phyloP scores from a whole-genome alignment of 2,888 invertebrate species.

The Patella depressa region DNA sequence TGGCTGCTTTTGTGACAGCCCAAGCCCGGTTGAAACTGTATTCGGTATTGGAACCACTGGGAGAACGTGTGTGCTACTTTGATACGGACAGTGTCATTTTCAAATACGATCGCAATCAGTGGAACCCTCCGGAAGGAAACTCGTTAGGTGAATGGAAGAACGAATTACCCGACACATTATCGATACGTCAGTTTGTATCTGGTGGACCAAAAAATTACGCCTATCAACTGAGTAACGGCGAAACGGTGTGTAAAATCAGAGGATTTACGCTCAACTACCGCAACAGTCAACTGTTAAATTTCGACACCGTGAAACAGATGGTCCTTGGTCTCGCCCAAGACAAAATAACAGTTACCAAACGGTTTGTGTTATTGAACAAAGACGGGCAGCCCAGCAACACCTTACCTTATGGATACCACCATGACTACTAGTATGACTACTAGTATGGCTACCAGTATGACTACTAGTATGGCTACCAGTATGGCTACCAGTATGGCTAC shows the following conservation, averaged over 20 bases:
- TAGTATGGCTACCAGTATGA: no score
- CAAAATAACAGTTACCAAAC: not conserved
- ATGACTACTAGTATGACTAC: no score
- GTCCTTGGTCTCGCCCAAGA: not conserved
- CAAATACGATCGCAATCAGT: not conserved
- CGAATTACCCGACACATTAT: not conserved
- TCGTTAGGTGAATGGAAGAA: constrained; percentile 4
- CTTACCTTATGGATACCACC: no score
- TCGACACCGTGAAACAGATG: constrained; percentile 2
- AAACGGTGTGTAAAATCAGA: not conserved
- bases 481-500: no score
- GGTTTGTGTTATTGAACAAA: no score
- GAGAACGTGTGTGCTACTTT: constrained; percentile 1
- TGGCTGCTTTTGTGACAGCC: not conserved
- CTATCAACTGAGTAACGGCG: constrained; percentile 1
- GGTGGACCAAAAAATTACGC: constrained; percentile 1
- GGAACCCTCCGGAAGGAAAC: not conserved
- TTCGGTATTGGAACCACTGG: not conserved
- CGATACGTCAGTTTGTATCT: not conserved
- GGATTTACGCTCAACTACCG: not conserved
- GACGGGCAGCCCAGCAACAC: no score
- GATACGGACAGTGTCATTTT: not conserved
- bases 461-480: no score
- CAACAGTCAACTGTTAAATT: not conserved
- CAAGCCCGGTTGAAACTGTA: not conserved